Evolutionary conservation across 2,797 vertebrate genomes (phyloP), one percentile per base, ranked within the genome.

Genomic region (Sternotherus odoratus): DNA sequence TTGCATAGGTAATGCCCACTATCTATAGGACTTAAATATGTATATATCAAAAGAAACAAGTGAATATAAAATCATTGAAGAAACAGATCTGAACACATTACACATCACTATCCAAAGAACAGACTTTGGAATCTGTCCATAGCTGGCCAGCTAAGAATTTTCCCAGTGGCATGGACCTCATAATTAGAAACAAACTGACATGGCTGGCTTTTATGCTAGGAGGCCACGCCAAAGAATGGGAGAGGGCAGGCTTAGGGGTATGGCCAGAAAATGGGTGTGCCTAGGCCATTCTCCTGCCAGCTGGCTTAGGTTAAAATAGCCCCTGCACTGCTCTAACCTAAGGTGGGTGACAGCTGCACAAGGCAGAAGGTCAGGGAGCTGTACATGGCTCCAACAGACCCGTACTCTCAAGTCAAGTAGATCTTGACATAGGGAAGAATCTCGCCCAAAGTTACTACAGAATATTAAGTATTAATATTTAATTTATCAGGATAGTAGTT

Each of bases 11-110:
- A n/a, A 77, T 39, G 12, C 7, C 16, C 21, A 15, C 39, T 46
- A 46, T 28, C 12, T 57, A 23, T 1, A 0, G 57, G 51, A 86
- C n/a, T 6, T 36, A 48, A 48, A 1, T 1, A 11, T 19, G 60
- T 66, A 36, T 1, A 0, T 26, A 12, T 26, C 46, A 21, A 75
- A 48, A 26, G 30, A 69, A 16, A 3, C 8, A 39, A 33, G 30
- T 19, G 48, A 80, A 43, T 26, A 72, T 6, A 72, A 72, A 16
- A 39, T 66, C 75, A 63, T 6, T 8, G 24, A 0, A 0, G 81
- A 2, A 75, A 88, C 33, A 66, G 17, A 66, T 33, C 33, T 66
- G 66, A 49, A 21, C 53, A n/a, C 26, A 43, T 50, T n/a, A 43
- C 26, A 43, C 15, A 39, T 36, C 8, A 43, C 15, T 4, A 43